Evolutionary conservation across 2,113 vertebrate species (phyloP).

Genomic region (Rhinopithecus roxellana): DNA sequence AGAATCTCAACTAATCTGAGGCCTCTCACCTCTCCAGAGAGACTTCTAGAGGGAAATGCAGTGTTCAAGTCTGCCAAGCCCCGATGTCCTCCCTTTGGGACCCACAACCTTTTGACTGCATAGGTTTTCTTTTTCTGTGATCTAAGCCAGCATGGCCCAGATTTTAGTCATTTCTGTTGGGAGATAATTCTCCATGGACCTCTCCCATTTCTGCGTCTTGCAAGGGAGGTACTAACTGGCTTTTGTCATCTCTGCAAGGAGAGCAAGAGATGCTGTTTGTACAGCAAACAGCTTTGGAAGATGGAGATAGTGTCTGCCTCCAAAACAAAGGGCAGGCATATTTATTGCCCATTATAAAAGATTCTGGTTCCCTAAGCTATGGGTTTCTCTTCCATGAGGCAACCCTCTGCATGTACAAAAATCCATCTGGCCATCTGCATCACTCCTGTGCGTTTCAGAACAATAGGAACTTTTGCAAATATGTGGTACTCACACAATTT

Average conservation of each 20-base stretch:
- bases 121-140: not conserved
- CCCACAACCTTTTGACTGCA: not conserved
- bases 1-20: not conserved
- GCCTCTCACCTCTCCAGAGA: not conserved
- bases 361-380: not conserved
- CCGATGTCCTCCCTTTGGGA: not conserved
- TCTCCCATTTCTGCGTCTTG: not conserved
- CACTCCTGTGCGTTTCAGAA: not conserved
- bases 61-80: not conserved
- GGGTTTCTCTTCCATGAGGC: not conserved
- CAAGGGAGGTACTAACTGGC: not conserved
- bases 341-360: not conserved
- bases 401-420: not conserved
- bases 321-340: not conserved
- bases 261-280: not conserved
- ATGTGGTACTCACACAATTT: not conserved
- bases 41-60: not conserved
- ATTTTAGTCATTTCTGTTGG: not conserved
- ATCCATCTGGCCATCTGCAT: not conserved
- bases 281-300: not conserved
- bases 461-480: not conserved
- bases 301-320: not conserved
- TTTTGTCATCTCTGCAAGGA: not conserved
- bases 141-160: not conserved
- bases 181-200: not conserved